Evolutionary conservation across 2,888 invertebrate species (phyloP).

Genomic region (Dinocampus coccinellae): DNA sequence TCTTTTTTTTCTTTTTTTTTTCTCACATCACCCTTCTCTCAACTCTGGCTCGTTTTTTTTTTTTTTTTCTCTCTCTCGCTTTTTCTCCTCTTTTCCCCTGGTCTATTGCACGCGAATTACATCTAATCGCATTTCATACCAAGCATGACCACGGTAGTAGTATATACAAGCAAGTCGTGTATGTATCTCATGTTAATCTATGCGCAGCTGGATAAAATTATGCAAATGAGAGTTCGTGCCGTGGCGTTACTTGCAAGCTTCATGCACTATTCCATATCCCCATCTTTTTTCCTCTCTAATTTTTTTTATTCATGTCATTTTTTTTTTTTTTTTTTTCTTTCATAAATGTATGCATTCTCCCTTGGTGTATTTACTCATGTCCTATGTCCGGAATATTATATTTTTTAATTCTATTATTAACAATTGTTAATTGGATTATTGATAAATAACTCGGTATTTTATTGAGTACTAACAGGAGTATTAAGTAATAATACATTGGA

Average conservation of each 20-base stretch:
- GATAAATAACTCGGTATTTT: not conserved
- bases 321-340: not conserved
- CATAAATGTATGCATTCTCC: not conserved
- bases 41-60: not conserved
- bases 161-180: conserved; percentile 12
- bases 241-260: conserved; percentile 4
- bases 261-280: not conserved
- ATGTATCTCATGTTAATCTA: conserved; percentile 41
- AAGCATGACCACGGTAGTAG: conserved; percentile 17
- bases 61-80: not conserved
- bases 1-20: not conserved
- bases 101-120: conserved; percentile 21
- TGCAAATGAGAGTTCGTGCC: conserved; percentile 36
- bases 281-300: conserved; percentile 2
- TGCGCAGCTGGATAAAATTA: conserved; percentile 40
- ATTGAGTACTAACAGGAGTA: no score
- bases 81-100: not conserved
- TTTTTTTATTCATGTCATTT: not conserved
- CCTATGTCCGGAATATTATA: not conserved
- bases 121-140: conserved; percentile 27
- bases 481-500: no score
- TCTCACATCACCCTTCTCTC: not conserved
- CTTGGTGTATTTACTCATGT: not conserved
- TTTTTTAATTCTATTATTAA: not conserved
- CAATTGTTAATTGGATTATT: not conserved